Percentiles rank a stretch among this genome's conserved stretches.
phyloP scores from a whole-genome alignment of 2,888 invertebrate genomes.

The Dicycla oo region DNA sequence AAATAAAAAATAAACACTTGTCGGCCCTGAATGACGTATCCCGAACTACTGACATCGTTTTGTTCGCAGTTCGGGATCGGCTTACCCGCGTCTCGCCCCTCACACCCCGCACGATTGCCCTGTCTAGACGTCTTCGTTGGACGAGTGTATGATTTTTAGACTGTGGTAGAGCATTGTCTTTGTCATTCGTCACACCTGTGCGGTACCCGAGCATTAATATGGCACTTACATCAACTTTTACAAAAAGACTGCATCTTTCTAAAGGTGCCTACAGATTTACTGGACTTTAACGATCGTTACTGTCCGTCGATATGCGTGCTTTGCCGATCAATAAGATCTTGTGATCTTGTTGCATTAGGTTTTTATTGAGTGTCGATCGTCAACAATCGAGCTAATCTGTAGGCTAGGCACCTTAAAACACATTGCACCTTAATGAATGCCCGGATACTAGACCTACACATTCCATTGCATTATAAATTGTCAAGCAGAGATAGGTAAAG shows the following conservation, averaged over 20 bases:
- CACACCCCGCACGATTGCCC: too few species aligned
- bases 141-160: too few species aligned
- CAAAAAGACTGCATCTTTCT: not conserved
- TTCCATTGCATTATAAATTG: not conserved
- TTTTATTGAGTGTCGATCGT: too few species aligned
- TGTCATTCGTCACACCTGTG: not conserved
- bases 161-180: not conserved
- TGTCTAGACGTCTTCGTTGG: too few species aligned
- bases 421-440: not conserved
- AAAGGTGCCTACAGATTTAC: not conserved
- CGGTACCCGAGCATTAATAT: not conserved
- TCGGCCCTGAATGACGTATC: too few species aligned
- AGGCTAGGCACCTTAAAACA: not conserved
- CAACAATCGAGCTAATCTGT: not conserved
- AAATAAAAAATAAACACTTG: too few species aligned
- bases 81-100: too few species aligned
- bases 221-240: not conserved
- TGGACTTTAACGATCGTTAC: not conserved
- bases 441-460: not conserved
- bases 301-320: not conserved
- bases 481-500: not conserved
- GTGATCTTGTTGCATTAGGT: not conserved
- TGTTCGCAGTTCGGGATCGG: too few species aligned
- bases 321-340: not conserved
- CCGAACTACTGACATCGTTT: too few species aligned